Percentiles rank a stretch among this genome's conserved stretches.
These are phyloP conservation scores for Tholera decimalis DNA, from an alignment of 2,888 invertebrate species.

Conservation along the genomic window DNA sequence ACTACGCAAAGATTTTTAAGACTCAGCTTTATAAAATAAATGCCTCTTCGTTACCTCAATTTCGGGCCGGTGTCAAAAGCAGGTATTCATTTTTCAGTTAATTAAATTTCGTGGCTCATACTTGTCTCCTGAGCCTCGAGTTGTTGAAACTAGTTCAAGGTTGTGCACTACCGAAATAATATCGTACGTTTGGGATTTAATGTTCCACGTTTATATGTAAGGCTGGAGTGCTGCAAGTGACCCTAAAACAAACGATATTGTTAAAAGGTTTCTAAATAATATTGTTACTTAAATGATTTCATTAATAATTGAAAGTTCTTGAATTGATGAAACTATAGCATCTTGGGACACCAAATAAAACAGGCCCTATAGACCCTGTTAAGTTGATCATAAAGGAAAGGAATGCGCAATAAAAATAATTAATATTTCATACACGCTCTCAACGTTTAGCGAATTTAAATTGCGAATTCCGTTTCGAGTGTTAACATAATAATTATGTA, in stretches of 20 bases:
- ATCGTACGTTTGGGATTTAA: conserved; percentile 49
- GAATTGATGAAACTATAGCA: background rate
- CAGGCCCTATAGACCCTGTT: background rate
- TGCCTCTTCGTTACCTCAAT: conserved; percentile 47
- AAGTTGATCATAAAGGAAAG: background rate
- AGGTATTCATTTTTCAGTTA: conserved; percentile 61
- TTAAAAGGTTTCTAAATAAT: background rate
- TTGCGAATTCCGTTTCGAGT: conserved; percentile 33
- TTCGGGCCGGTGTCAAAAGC: conserved; percentile 58
- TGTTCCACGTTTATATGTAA: conserved; percentile 48
- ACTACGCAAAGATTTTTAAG: conserved; percentile 48
- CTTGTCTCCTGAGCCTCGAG: conserved; percentile 44
- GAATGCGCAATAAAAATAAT: conserved; percentile 14
- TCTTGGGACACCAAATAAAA: background rate
- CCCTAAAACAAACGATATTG: conserved; percentile 29
- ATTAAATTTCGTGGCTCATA: conserved; percentile 57
- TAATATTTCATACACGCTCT: conserved; percentile 15
- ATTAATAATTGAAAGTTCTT: background rate
- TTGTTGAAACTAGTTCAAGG: conserved; percentile 61
- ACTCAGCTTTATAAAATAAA: conserved; percentile 57
- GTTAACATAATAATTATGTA: conserved; percentile 49
- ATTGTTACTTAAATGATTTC: background rate
- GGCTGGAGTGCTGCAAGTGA: conserved; percentile 32
- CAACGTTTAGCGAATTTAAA: conserved; percentile 29
- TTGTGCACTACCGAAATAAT: conserved; percentile 50